phyloP scores from a whole-genome alignment of 2,797 vertebrate species.

The Clamator glandarius region DNA sequence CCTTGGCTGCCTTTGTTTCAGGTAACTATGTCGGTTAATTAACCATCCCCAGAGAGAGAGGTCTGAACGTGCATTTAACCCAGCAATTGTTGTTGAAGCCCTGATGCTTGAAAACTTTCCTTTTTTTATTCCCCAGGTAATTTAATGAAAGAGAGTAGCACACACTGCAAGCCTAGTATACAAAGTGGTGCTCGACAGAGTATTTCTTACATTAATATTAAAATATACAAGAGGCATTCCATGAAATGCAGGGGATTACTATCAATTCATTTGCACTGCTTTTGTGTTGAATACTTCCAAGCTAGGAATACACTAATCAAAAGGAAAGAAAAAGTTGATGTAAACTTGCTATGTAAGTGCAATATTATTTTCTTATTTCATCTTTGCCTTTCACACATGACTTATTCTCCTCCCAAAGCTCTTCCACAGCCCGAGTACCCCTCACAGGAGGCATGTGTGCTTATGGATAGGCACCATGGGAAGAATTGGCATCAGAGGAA shows the following conservation, averaged over 20 bases:
- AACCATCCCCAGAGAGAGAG: too few relatives aligned
- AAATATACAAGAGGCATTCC: not conserved
- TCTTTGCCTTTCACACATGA: not conserved
- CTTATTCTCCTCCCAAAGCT: not conserved
- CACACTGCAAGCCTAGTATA: too few relatives aligned
- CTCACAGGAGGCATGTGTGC: not conserved
- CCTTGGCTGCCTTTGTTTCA: too few relatives aligned
- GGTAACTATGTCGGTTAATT: too few relatives aligned
- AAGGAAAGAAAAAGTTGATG: not conserved
- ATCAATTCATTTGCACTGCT: not conserved
- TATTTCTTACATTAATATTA: too few relatives aligned
- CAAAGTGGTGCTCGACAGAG: too few relatives aligned
- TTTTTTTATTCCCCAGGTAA: too few relatives aligned
- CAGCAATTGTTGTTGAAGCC: too few relatives aligned
- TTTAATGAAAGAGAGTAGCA: too few relatives aligned
- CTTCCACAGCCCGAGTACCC: not conserved
- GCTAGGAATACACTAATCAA: not conserved
- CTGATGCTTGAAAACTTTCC: too few relatives aligned
- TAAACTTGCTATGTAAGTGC: not conserved
- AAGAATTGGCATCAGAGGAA: not conserved
- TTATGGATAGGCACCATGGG: not conserved
- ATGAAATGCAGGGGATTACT: not conserved
- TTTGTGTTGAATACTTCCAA: not conserved
- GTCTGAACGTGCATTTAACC: too few relatives aligned
- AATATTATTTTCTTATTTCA: not conserved